Conservation (phyloP, 2,888 invertebrate species). For the Orthosia gracilis region DNA sequence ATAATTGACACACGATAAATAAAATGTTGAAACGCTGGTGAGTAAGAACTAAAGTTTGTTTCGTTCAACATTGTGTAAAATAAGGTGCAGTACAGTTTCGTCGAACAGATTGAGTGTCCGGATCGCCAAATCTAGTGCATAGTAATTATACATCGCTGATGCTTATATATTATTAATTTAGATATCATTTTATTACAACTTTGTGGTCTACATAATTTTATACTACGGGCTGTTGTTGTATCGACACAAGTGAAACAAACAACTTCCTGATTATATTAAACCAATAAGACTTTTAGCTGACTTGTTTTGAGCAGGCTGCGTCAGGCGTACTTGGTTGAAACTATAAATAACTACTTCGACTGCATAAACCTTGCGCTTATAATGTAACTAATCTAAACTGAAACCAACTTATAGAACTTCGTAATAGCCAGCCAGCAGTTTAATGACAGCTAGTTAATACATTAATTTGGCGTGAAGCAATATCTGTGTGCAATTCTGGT, state of each 20-base stretch:
- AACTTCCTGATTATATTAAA: background rate
- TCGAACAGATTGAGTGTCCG: background rate
- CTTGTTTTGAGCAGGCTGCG: background rate
- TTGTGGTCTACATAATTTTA: background rate
- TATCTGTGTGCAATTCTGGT: slow-evolving; percentile 58
- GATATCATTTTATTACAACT: too few species aligned
- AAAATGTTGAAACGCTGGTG: too few species aligned
- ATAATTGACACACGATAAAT: too few species aligned
- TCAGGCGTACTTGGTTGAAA: background rate
- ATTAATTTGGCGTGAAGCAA: slow-evolving; percentile 63
- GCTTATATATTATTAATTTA: too few species aligned
- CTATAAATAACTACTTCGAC: background rate
- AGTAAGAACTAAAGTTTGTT: too few species aligned
- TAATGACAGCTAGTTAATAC: slow-evolving; percentile 36
- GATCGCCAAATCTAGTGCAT: background rate
- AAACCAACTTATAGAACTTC: slow-evolving; percentile 4
- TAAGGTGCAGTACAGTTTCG: too few species aligned
- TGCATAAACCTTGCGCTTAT: background rate
- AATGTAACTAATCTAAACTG: background rate
- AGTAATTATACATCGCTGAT: too few species aligned
- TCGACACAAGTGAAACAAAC: background rate
- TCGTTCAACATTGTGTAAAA: too few species aligned
- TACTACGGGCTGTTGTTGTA: background rate
- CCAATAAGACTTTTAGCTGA: background rate
- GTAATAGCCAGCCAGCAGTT: slow-evolving; percentile 24